These are phyloP conservation scores for Saccopteryx leptura DNA, from an alignment of 2,113 vertebrate species.

Conservation along the genomic window DNA sequence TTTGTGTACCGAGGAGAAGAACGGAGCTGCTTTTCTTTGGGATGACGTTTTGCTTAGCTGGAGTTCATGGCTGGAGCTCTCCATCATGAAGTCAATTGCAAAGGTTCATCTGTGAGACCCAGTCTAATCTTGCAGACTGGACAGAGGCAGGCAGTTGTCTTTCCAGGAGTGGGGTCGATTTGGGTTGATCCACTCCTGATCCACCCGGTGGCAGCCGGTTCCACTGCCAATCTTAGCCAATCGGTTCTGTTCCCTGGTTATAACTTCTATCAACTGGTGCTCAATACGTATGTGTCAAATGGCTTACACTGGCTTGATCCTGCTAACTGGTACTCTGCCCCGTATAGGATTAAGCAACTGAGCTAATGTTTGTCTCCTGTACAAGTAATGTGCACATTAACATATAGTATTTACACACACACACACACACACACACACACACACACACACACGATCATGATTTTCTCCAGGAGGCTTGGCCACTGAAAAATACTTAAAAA, in stretches of 20 bases:
- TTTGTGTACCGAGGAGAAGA: not conserved
- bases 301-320: not conserved
- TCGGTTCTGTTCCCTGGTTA: not conserved
- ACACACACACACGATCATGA: not conserved
- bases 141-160: not conserved
- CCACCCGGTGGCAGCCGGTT: not conserved
- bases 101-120: not conserved
- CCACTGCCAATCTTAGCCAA: not conserved
- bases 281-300: not conserved
- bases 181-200: not conserved
- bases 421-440: not conserved
- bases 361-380: not conserved
- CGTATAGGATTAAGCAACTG: not conserved
- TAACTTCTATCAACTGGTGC: not conserved
- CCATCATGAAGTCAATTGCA: not conserved
- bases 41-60: not conserved
- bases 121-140: not conserved
- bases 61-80: not conserved
- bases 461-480: not conserved
- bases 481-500: slow-evolving; percentile 11
- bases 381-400: not conserved
- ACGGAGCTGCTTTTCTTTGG: not conserved
- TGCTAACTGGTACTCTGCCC: not conserved
- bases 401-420: too few relatives aligned
- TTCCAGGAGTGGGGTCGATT: not conserved